Evolutionary conservation across 2,113 vertebrate species (phyloP).

Genomic region (Cyphomyrus plagiostoma): DNA sequence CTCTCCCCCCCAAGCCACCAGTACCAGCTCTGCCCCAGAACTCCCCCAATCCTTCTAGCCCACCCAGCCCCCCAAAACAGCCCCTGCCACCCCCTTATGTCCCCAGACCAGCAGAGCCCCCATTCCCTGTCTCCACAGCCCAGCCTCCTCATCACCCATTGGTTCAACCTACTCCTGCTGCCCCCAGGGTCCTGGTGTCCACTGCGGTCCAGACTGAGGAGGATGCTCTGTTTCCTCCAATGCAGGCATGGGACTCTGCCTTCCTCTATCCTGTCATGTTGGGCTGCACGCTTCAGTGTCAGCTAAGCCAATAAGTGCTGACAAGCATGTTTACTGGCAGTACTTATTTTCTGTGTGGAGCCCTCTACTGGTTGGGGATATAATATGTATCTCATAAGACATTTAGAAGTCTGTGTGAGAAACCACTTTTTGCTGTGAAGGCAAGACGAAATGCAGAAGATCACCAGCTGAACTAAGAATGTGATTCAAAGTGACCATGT

Average conservation of each 20-base stretch:
- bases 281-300: neutral
- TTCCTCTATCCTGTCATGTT: slow-evolving; percentile 22
- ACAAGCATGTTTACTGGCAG: neutral
- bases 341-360: neutral
- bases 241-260: slow-evolving; percentile 68
- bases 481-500: neutral
- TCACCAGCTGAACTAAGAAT: neutral
- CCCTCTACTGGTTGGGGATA: neutral
- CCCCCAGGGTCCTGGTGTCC: slow-evolving; percentile 68
- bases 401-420: neutral
- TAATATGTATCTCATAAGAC: neutral
- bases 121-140: slow-evolving; percentile 36
- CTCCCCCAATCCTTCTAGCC: slow-evolving; percentile 29
- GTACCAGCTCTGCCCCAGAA: slow-evolving; percentile 14
- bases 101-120: slow-evolving; percentile 39
- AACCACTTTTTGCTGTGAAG: neutral
- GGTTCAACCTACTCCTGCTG: slow-evolving; percentile 38
- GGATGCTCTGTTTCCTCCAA: slow-evolving; percentile 66
- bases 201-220: slow-evolving; percentile 89
- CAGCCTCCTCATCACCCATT: slow-evolving; percentile 39
- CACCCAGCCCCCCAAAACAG: slow-evolving; percentile 27
- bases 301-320: neutral
- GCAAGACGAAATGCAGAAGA: neutral
- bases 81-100: slow-evolving; percentile 17
- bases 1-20: slow-evolving; percentile 40